Base-by-base conservation (phyloP, 2,888 invertebrate species). In the Phyllotreta cruciferae region DNA sequence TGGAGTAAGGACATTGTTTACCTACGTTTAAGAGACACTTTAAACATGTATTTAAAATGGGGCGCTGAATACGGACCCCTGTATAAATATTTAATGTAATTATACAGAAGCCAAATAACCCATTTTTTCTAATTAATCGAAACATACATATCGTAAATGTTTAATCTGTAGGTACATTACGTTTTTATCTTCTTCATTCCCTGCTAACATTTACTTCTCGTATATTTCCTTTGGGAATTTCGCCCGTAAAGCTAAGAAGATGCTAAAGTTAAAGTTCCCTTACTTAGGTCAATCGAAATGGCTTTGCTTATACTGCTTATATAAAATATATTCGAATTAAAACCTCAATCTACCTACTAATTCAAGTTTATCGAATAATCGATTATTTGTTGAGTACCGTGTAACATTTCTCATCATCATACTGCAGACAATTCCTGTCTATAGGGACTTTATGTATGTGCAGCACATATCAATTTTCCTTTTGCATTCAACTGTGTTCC, bases 401-500 rank as follows among this genome's bases (percentile, higher is more conserved):
- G 24, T 24, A 24, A 24, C 24, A 24, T 24, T 24, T 24, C 24
- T 24, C 24, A 24, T 24, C 24, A 24, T 24, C 24, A 24, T 24
- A 24, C 24, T 24, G 24, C 24, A 24, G 24, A 24, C 24, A 24
- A 24, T 24, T 24, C 24, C 24, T 24, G 24, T 24, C 24, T 24
- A 4, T 24, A 24, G 24, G 24, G 24, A 24, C 24, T 24, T 4
- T 24, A 24, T 24, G 24, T 24, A 24, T 24, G 24, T 24, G 41
- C 10, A 4, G 41, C 10, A n/a, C 41, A 41, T 44, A 44, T 44
- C 41, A 44, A 44, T 44, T 62, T 44, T 44, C 68, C 24, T 24
- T 77, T 75, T 75, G 73, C 75, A 76, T 76, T 72, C 44, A 44
- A 44, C 44, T 44, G 44, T 44, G 24, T 24, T 24, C 24, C 14